Evolutionary conservation across 2,797 vertebrate species (phyloP).

Genomic region (Chiroxiphia lanceolata): DNA sequence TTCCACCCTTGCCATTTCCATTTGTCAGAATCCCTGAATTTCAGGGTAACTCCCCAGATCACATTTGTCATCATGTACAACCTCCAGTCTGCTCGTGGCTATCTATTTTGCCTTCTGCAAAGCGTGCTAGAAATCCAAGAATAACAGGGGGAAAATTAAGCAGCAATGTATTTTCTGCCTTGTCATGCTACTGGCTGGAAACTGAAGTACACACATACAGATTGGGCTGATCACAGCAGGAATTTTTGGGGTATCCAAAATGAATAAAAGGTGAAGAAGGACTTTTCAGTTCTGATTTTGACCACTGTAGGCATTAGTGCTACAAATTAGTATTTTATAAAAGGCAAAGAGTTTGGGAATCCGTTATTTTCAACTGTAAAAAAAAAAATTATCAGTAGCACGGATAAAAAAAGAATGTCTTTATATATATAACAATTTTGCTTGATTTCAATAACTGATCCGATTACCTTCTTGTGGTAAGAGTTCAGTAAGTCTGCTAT

Average conservation of each 20-base stretch:
- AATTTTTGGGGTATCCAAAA: background rate
- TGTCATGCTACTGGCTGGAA: background rate
- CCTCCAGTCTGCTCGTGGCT: background rate
- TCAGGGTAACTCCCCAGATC: background rate
- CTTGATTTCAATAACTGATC: background rate
- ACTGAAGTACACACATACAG: background rate
- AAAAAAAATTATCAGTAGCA: background rate
- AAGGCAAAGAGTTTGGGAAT: background rate
- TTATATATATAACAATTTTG: background rate
- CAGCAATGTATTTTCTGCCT: background rate
- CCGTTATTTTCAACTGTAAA: background rate
- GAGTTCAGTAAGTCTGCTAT: conserved; percentile 82
- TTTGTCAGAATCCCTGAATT: background rate
- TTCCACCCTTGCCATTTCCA: rapidly evolving
- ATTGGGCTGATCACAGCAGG: background rate
- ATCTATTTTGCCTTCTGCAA: background rate
- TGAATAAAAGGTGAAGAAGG: background rate
- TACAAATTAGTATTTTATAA: background rate
- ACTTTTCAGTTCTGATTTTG: background rate
- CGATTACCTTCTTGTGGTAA: conserved; percentile 86
- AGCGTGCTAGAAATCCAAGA: background rate
- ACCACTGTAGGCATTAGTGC: background rate
- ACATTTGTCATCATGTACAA: background rate
- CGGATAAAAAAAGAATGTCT: background rate
- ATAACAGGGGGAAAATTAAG: background rate